phyloP scores from a whole-genome alignment of 1,140 invertebrate genomes.

The Thaumetopoea pityocampa region DNA sequence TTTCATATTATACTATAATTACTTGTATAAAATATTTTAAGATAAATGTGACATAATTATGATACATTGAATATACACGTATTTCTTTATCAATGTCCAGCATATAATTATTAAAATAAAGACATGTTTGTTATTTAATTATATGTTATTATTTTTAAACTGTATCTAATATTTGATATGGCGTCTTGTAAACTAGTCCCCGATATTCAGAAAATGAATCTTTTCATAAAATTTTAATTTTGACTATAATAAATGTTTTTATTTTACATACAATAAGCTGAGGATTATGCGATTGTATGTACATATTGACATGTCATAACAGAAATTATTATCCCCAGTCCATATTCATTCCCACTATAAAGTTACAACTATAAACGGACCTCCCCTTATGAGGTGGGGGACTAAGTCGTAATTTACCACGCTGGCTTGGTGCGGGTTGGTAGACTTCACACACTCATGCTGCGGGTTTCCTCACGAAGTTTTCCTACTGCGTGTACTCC shows the following conservation, averaged over 20 bases:
- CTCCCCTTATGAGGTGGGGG: no score
- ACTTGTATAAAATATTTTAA: conserved; percentile 62
- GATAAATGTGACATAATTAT: conserved; percentile 59
- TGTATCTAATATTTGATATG: not conserved
- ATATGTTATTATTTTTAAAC: conserved; percentile 28
- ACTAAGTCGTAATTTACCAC: no score
- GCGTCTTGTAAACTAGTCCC: not conserved
- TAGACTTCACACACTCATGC: no score
- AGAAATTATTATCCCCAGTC: no score
- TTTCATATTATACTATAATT: conserved; percentile 37
- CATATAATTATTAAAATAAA: conserved; percentile 71
- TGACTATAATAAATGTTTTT: not conserved
- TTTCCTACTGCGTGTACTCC: no score
- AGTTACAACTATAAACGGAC: no score
- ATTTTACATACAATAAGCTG: no score
- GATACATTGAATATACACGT: conserved; percentile 63
- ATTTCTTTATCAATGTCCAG: conserved; percentile 71
- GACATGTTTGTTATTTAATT: conserved; percentile 72
- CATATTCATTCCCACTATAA: no score
- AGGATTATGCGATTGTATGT: no score
- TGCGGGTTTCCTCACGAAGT: no score
- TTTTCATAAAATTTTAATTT: not conserved
- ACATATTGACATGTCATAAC: no score
- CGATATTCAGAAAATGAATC: not conserved
- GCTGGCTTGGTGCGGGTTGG: no score